Evolutionary conservation across 2,113 vertebrate species (phyloP), one percentile per base, ranked within the genome.

Genomic region (Amphiprion ocellaris): DNA sequence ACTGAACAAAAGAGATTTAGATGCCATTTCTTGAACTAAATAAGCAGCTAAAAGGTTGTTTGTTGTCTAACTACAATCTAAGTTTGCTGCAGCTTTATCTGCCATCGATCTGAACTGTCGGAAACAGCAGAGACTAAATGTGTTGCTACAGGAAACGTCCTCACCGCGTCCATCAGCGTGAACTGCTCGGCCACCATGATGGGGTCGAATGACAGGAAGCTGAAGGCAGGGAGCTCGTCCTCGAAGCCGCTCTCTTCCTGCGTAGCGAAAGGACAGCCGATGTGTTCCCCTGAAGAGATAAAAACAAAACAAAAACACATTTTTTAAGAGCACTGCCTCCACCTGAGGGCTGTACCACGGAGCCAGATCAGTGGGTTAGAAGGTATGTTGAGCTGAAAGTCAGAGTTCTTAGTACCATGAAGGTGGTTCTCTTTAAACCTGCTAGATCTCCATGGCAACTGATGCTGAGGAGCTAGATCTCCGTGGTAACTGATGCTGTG

Each of bases 171-270:
- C 98, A 99, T 99, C 63, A 98, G 93, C 0, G 97, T 99, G 90
- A 99, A 99, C 94, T 99, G 98, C 67, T 99, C 98, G 0, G 98
- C 98, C 81, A 98, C 97, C 94, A 98, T 96, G 86, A 96, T 96
- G 0, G 97, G 96, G 60, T 97, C 94, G 62, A 99, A 99, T 0
- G 91, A 95, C 82, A 99, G 91, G 91, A 99, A 96, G 69, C 96
- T 93, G 19, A 94, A 90, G 4, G 80, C 96, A 0, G 94, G 94
- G 80, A 95, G 95, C 60, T 95, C 96, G 0, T 97, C 96, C 4
- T 94, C 89, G 0, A 97, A 95, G 5, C 96, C 96, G 0, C 96
- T 96, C 90, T 99, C 97, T 30, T 96, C 94, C 79, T 95, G 93
- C 61, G 94, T 94, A 2, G 95, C 94, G 1, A 96, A 96, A 2